A percentile compares a stretch with the other conserved stretches of the same genome.
phyloP scores from a whole-genome alignment of 2,888 invertebrate genomes.

The Chorisops tibialis region DNA sequence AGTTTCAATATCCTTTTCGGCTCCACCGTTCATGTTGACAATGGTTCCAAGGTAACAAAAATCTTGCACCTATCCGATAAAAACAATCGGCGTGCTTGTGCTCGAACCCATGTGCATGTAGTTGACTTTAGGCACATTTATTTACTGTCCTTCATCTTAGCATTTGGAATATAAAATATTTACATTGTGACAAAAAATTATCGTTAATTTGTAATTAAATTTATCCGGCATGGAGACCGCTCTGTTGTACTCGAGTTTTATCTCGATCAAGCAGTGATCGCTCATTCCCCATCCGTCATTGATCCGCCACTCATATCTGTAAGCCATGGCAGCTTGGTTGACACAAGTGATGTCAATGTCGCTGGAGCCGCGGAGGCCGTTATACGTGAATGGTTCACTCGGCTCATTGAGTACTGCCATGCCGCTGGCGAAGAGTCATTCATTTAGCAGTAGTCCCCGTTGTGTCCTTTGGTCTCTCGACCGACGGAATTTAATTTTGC shows the following conservation, averaged over 20 bases:
- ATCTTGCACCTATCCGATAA: too few relatives aligned
- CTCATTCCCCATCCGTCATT: background rate
- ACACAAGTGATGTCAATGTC: background rate
- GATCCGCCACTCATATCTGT: background rate
- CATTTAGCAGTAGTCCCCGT: background rate
- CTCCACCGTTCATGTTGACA: too few relatives aligned
- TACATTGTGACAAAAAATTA: too few relatives aligned
- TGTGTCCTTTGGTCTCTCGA: background rate
- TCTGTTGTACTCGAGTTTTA: background rate
- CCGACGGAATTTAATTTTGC: background rate
- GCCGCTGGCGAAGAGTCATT: background rate
- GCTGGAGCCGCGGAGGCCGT: background rate
- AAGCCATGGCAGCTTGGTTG: background rate
- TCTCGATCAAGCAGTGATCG: background rate
- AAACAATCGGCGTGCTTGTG: too few relatives aligned
- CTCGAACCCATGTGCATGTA: too few relatives aligned
- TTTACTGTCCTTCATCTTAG: too few relatives aligned
- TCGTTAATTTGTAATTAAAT: too few relatives aligned
- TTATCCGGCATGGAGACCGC: background rate
- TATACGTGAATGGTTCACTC: background rate
- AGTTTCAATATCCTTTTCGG: too few relatives aligned
- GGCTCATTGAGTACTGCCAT: background rate
- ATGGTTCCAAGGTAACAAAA: too few relatives aligned
- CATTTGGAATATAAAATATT: too few relatives aligned
- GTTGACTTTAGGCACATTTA: too few relatives aligned